These are phyloP conservation scores for Drosophila leonis DNA, from an alignment of 2,888 invertebrate genomes.

Conservation along the genomic window DNA sequence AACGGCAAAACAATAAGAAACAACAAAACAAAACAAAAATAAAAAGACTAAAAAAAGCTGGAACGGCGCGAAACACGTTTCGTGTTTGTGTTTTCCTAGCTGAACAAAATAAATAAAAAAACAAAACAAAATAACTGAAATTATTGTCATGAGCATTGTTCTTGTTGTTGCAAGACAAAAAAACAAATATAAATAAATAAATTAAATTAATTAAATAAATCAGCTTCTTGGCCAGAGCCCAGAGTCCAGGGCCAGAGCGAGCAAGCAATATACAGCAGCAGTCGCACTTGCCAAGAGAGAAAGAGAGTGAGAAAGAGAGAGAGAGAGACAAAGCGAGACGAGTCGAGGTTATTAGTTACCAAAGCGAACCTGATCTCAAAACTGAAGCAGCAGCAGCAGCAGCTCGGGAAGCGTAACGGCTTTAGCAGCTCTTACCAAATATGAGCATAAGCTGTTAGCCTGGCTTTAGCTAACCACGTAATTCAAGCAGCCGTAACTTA, in stretches of 20 bases:
- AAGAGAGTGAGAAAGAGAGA: background rate
- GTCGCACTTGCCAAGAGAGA: background rate
- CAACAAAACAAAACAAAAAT: slow-evolving; percentile 22
- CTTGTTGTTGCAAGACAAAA: slow-evolving; percentile 4
- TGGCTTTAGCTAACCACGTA: slow-evolving; percentile 27
- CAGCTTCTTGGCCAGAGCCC: slow-evolving; percentile 14
- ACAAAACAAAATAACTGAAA: slow-evolving; percentile 50
- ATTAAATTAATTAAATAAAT: slow-evolving; percentile 19
- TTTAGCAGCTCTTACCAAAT: slow-evolving; percentile 64
- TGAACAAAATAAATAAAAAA: slow-evolving; percentile 23
- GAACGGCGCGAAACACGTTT: slow-evolving; percentile 59
- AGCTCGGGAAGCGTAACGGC: slow-evolving; percentile 54
- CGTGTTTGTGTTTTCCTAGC: slow-evolving; percentile 30
- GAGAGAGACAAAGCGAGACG: background rate
- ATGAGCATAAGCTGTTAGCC: slow-evolving; percentile 58
- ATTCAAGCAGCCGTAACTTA: slow-evolving; percentile 56
- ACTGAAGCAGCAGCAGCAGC: slow-evolving; percentile 6
- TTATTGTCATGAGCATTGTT: slow-evolving; percentile 33
- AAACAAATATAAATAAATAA: slow-evolving; percentile 43
- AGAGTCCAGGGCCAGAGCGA: slow-evolving; percentile 11
- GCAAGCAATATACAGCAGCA: background rate
- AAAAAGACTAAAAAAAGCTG: slow-evolving; percentile 48
- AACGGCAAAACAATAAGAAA: slow-evolving; percentile 39
- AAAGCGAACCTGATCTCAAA: slow-evolving; percentile 26
- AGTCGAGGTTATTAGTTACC: slow-evolving; percentile 9